Conservation (phyloP, 1,140 invertebrate genomes). For the Agrilus planipennis region DNA sequence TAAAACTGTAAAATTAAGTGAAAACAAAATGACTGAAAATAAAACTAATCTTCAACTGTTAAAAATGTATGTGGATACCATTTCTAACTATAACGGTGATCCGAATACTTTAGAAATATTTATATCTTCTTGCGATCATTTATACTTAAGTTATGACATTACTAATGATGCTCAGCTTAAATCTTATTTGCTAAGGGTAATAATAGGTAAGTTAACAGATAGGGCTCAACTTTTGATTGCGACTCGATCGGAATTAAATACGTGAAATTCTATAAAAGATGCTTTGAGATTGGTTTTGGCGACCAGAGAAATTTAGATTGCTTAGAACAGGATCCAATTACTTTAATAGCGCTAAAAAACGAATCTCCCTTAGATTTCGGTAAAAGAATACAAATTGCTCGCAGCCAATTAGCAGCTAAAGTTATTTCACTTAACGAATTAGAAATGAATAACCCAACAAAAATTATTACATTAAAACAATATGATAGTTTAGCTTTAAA, state of each 20-base stretch:
- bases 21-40: background rate
- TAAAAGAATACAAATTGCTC: slow-evolving; percentile 7
- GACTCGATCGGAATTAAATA: slow-evolving; percentile 15
- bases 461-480: background rate
- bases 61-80: slow-evolving; percentile 8
- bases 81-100: slow-evolving; percentile 11
- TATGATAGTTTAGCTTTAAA: slow-evolving; percentile 5
- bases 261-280: slow-evolving; percentile 14
- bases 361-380: slow-evolving; percentile 14
- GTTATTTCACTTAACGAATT: background rate
- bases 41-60: slow-evolving; percentile 11
- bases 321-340: slow-evolving; percentile 16
- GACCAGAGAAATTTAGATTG: slow-evolving; percentile 18
- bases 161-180: slow-evolving; percentile 1
- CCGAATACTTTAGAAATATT: slow-evolving; percentile 11
- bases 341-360: slow-evolving; percentile 13
- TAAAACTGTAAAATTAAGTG: background rate
- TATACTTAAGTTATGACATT: slow-evolving; percentile 4
- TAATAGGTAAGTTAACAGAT: slow-evolving; percentile 15
- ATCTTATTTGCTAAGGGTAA: slow-evolving; percentile 9
- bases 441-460: background rate
- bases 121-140: slow-evolving; percentile 8
- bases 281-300: slow-evolving; percentile 11
- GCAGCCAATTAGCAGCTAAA: slow-evolving; percentile 4
- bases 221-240: slow-evolving; percentile 14